Evolutionary conservation across 2,797 vertebrate species (phyloP).

Genomic region (Philypnodon macrostomus): DNA sequence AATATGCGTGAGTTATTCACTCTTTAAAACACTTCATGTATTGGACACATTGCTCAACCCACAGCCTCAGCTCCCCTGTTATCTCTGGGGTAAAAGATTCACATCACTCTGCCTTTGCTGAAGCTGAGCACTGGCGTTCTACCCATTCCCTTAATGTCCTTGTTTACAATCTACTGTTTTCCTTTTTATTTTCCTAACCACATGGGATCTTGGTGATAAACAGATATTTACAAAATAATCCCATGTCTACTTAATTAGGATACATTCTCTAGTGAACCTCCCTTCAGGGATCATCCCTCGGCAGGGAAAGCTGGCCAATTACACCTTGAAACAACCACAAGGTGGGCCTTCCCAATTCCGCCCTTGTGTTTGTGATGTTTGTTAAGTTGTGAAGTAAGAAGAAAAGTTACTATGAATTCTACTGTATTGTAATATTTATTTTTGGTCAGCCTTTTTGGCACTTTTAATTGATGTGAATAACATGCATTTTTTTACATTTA

Average conservation of each 20-base stretch:
- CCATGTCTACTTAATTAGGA: conserved; percentile 77
- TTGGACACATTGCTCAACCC: conserved; percentile 17
- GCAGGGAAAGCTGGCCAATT: conserved; percentile 62
- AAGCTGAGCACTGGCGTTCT: conserved; percentile 44
- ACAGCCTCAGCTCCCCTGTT: conserved; percentile 19
- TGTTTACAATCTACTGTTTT: conserved; percentile 72
- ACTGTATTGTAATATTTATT: conserved; percentile 30
- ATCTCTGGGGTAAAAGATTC: conserved; percentile 42
- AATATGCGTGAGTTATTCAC: conserved; percentile 1
- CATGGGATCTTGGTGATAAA: conserved; percentile 66
- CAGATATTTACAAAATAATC: conserved; percentile 85
- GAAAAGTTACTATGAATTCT: conserved; percentile 32
- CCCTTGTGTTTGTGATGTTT: conserved; percentile 16
- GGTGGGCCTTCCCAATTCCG: conserved; percentile 7
- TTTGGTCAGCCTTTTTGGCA: conserved; percentile 20
- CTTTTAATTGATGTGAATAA: no score
- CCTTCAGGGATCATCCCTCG: conserved; percentile 55
- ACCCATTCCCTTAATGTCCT: conserved; percentile 62
- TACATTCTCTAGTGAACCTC: conserved; percentile 50
- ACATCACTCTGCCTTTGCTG: conserved; percentile 39
- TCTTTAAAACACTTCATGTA: no score
- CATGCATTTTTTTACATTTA: no score
- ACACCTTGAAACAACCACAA: conserved; percentile 33
- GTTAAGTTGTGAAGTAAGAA: conserved; percentile 11
- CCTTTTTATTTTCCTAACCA: conserved; percentile 34